phyloP scores from a whole-genome alignment of 2,797 vertebrate species.

The Lepilemur septentrionalis region DNA sequence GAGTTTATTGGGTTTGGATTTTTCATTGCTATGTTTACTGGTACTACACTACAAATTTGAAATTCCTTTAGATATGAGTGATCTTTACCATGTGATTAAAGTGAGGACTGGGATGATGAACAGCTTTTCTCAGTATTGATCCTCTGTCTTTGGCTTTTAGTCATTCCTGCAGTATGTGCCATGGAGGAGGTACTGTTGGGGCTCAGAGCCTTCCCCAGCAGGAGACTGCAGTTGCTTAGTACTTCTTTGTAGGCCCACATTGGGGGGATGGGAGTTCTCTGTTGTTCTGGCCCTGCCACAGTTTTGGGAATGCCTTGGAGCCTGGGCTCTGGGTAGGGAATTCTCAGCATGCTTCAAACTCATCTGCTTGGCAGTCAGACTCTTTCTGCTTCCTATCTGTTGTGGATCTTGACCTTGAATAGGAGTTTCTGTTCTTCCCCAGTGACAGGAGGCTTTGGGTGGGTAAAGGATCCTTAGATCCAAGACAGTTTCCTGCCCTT shows the following conservation, averaged over 20 bases:
- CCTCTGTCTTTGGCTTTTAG: not conserved
- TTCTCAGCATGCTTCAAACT: not conserved
- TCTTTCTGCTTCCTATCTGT: not conserved
- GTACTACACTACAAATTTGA: not conserved
- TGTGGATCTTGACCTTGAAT: not conserved
- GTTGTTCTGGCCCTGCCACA: not conserved
- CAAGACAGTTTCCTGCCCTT: not conserved
- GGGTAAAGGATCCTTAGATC: not conserved
- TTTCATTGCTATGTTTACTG: not conserved
- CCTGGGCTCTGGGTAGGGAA: not conserved
- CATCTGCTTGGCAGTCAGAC: not conserved
- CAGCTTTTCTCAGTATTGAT: not conserved
- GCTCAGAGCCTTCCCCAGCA: not conserved
- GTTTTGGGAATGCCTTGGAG: not conserved
- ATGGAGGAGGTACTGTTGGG: not conserved
- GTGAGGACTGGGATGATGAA: not conserved
- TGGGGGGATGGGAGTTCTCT: not conserved
- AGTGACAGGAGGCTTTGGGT: not conserved
- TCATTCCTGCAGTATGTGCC: not conserved
- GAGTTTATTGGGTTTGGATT: not conserved
- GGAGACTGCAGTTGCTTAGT: not conserved
- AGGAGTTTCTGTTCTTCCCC: not conserved
- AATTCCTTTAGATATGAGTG: not conserved
- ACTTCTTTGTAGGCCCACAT: not conserved
- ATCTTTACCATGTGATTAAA: not conserved